These are phyloP conservation scores for Melanaphis sacchari DNA, from an alignment of 1,140 invertebrate genomes.

Conservation along the genomic window DNA sequence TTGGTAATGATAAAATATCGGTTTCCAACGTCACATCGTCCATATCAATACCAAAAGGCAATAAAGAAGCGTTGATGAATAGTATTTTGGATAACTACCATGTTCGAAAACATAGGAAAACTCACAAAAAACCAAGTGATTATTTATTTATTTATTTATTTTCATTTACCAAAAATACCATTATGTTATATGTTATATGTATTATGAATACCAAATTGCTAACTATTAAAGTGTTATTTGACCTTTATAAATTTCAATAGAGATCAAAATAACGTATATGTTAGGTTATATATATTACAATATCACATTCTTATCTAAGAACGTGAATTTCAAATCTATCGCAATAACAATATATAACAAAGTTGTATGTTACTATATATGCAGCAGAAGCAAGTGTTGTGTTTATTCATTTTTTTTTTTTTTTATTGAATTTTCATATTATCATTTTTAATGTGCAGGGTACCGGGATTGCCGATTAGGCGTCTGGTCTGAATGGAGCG, in stretches of 20 bases:
- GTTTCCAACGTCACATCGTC: slow-evolving; percentile 63
- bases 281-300: too few relatives aligned
- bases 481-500: slow-evolving; percentile 85
- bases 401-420: not conserved
- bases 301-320: too few relatives aligned
- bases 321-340: too few relatives aligned
- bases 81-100: slow-evolving; percentile 75
- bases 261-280: too few relatives aligned
- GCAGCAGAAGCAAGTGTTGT: too few relatives aligned
- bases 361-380: too few relatives aligned
- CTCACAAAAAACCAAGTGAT: slow-evolving; percentile 43
- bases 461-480: slow-evolving; percentile 82
- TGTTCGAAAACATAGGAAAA: slow-evolving; percentile 62
- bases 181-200: too few relatives aligned
- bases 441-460: slow-evolving; percentile 51
- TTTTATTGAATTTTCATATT: not conserved
- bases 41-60: slow-evolving; percentile 71
- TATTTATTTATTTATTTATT: not conserved
- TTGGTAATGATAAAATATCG: not conserved
- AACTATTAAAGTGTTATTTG: too few relatives aligned
- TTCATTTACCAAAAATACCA: not conserved
- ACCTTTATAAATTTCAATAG: too few relatives aligned
- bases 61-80: slow-evolving; percentile 76
- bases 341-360: too few relatives aligned
- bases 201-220: too few relatives aligned